Evolutionary conservation across 2,797 vertebrate species (phyloP).

Genomic region (Lacerta agilis): DNA sequence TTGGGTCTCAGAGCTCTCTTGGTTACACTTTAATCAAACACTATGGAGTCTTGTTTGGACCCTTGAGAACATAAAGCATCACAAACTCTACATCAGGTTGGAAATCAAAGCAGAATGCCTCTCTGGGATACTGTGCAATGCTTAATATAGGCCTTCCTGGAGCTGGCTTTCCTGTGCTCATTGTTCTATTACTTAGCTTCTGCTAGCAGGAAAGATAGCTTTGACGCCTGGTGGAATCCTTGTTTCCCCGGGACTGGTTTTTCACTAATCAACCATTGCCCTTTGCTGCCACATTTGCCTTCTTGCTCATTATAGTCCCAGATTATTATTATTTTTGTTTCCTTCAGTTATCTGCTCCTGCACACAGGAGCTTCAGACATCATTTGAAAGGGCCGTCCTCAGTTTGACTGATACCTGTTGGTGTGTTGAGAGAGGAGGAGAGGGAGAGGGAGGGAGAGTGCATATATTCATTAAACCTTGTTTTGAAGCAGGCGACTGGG

Average conservation of each 20-base stretch:
- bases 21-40: constrained; percentile 40
- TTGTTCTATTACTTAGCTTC: constrained; percentile 50
- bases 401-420: constrained; percentile 22
- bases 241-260: constrained; percentile 27
- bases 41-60: constrained; percentile 48
- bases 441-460: background rate
- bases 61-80: constrained; percentile 5
- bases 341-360: constrained; percentile 47
- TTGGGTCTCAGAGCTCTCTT: constrained; percentile 42
- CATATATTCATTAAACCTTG: background rate
- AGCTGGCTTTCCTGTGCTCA: constrained; percentile 21
- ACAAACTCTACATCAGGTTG: constrained; percentile 38
- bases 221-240: constrained; percentile 42
- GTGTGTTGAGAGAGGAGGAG: background rate
- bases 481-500: constrained; percentile 51
- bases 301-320: constrained; percentile 48
- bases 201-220: constrained; percentile 55
- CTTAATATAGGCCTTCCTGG: constrained; percentile 56
- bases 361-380: constrained; percentile 30
- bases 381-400: background rate
- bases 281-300: constrained; percentile 40
- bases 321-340: constrained; percentile 61
- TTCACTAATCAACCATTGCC: constrained; percentile 1
- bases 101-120: constrained; percentile 29
- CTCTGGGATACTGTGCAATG: constrained; percentile 41